Evolutionary conservation across 2,113 vertebrate genomes (phyloP).

Genomic region (Syngnathoides biaculeatus): DNA sequence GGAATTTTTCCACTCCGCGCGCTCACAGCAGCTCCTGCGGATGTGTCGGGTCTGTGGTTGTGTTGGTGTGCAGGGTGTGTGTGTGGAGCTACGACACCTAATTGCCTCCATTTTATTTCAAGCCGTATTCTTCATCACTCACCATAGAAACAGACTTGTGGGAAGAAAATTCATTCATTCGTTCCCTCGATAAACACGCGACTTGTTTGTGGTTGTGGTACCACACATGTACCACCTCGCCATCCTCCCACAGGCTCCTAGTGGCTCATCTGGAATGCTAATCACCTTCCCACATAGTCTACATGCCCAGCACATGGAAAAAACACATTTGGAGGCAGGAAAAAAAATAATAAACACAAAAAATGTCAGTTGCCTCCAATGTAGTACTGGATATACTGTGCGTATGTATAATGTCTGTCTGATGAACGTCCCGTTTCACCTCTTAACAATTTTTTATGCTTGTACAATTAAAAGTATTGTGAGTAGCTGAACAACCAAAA

Average conservation of each 20-base stretch:
- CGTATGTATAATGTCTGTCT: too few relatives aligned
- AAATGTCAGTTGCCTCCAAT: too few relatives aligned
- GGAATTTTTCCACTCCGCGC: constrained; percentile 37
- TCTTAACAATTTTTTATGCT: too few relatives aligned
- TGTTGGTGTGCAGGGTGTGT: constrained; percentile 10
- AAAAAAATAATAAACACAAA: background rate
- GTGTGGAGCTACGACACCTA: background rate
- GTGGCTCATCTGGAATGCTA: constrained; percentile 8
- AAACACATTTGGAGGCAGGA: background rate
- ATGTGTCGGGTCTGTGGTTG: constrained; percentile 26
- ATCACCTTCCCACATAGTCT: constrained; percentile 3
- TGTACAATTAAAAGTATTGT: background rate
- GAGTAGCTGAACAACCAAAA: too few relatives aligned
- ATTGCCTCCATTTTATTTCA: background rate
- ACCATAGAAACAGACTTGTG: background rate
- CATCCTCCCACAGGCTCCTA: background rate
- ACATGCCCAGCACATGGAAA: background rate
- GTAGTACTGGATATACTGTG: too few relatives aligned
- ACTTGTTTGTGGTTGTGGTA: background rate
- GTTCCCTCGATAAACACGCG: background rate
- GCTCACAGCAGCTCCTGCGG: constrained; percentile 26
- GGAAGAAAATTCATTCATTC: constrained; percentile 13
- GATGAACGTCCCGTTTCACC: too few relatives aligned
- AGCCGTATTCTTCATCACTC: background rate
- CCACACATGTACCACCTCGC: background rate